These are phyloP conservation scores for Corydoras maculifer DNA, from an alignment of 2,113 vertebrate genomes.

Conservation along the genomic window DNA sequence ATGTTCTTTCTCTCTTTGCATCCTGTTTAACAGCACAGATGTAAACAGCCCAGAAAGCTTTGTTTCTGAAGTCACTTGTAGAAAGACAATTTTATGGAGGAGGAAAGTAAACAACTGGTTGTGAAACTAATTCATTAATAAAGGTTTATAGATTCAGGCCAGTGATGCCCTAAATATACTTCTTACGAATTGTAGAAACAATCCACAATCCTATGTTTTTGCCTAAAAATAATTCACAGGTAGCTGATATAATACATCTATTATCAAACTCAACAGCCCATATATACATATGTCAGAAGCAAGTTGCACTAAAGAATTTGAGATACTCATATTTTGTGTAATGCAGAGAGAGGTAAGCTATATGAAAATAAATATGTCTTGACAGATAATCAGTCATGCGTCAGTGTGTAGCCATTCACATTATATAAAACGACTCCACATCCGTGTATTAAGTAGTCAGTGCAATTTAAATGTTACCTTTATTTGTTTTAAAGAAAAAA, in stretches of 20 bases:
- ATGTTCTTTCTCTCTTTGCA: slow-evolving; percentile 20
- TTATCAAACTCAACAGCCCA: not conserved
- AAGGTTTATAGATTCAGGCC: too few species aligned
- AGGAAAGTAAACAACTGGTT: too few species aligned
- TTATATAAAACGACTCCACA: not conserved
- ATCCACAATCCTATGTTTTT: not conserved
- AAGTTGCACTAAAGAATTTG: slow-evolving; percentile 5
- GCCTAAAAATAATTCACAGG: not conserved
- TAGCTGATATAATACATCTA: not conserved
- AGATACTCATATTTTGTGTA: not conserved
- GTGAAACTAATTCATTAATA: too few species aligned
- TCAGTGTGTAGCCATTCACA: not conserved
- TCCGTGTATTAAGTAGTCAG: not conserved
- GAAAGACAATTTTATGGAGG: too few species aligned
- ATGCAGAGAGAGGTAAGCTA: not conserved
- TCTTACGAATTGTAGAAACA: not conserved
- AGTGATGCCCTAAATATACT: too few species aligned
- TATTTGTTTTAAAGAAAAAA: slow-evolving; percentile 4
- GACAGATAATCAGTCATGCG: not conserved
- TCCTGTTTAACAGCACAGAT: slow-evolving; percentile 28
- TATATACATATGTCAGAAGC: slow-evolving; percentile 15
- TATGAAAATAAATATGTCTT: not conserved
- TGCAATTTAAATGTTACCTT: too few species aligned
- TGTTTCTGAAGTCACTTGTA: too few species aligned
- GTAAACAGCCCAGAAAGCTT: not conserved